Percentiles rank a stretch among this genome's conserved stretches.
Evolutionary conservation across 2,113 vertebrate species (phyloP).

Genomic region (Polypterus bichir): DNA sequence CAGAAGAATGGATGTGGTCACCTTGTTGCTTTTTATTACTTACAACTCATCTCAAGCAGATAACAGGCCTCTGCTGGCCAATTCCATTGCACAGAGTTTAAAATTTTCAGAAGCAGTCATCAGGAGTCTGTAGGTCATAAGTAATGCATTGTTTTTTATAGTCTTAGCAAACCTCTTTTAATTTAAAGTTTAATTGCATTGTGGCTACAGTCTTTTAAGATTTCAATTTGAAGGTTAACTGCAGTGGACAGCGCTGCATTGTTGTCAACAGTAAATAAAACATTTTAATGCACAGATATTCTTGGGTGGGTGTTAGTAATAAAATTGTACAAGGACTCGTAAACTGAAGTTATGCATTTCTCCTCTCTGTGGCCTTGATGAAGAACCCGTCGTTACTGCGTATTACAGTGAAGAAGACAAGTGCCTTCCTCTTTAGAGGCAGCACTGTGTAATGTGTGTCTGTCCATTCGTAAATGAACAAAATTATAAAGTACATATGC

Average conservation of each 20-base stretch:
- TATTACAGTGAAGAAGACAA: no score
- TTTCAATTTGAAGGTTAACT: conserved; percentile 8
- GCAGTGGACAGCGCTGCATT: neutral
- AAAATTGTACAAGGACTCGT: neutral
- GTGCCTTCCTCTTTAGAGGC: no score
- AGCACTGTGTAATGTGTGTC: no score
- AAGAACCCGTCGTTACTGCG: neutral
- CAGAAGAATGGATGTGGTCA: no score
- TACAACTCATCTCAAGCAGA: no score
- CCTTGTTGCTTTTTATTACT: no score
- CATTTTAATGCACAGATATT: neutral
- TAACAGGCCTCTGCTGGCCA: no score
- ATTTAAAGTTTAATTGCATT: conserved; percentile 13
- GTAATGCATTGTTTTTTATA: conserved; percentile 12
- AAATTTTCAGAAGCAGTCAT: no score
- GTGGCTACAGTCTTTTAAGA: conserved; percentile 7
- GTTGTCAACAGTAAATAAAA: conserved; percentile 4
- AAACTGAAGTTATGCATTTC: conserved; percentile 2
- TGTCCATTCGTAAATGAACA: no score
- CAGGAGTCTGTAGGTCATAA: conserved; percentile 11
- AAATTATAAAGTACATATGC: no score
- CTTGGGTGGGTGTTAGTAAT: neutral
- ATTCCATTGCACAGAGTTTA: no score
- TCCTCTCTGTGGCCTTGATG: conserved; percentile 1
- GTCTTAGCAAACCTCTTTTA: conserved; percentile 12